Base-by-base conservation (phyloP, 2,888 invertebrate species). In the Hydriomena furcata region DNA sequence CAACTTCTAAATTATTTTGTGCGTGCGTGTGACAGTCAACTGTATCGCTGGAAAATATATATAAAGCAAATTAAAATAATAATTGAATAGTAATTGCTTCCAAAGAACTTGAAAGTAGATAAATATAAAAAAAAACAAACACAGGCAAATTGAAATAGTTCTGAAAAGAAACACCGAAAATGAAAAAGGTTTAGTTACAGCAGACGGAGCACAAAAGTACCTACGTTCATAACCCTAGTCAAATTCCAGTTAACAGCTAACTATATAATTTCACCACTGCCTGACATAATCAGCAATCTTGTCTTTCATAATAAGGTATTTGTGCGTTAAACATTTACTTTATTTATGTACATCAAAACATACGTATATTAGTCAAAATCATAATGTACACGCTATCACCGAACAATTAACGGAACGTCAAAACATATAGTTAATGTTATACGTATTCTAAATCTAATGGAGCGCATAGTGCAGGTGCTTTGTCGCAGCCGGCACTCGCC, bases 241-340 rank as follows among this genome's bases (percentile, higher is more conserved):
- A 61, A 76, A 79, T 74, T 66, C 73, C 82, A 76, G 83, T 82
- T 82, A 83, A 88, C 77, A 84, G 82, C 88, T 89, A 88, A 82
- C 76, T 87, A 87, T 81, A 85, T 82, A 78, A 73, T 68, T 74
- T 76, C 79, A 75, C 79, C 78, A 76, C 75, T 73, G 79, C 75
- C 74, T 81, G 77, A 79, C 76, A 79, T 77, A 70, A 66, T 76
- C 81, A 83, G 80, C 81, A 74, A 76, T 68, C 64, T 75, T 79
- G 69, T 68, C 68, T 73, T 77, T 74, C 82, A 82, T 82, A 61
- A 59, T 61, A 52, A 61, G 61, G 61, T 84, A 88, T 86, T 90
- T 90, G 90, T 90, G 90, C 90, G 90, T 90, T 90, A 87, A 87
- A 89, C 87, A 87, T 88, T 88, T 89, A 87, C 81, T 77, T 89